Percentiles rank a stretch among this genome's conserved stretches.
phyloP scores from a whole-genome alignment of 2,113 vertebrate genomes.

The sheep (Ovis aries) region ARS-UI_Ramb_v3.0 NC_056059.1:112112001-112112500 shows the following conservation, averaged over 20 bases:
- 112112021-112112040: neutral
- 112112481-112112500: neutral
- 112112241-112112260: neutral
- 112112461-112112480: neutral
- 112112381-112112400: neutral
- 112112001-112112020: neutral
- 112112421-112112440: neutral
- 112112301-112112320: neutral
- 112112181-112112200: neutral
- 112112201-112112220: accelerated
- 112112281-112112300: neutral
- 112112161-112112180: neutral
- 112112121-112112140: accelerated
- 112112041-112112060: neutral
- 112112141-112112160: too few species aligned
- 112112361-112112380: neutral
- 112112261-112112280: neutral
- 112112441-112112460: neutral
- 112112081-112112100: accelerated
- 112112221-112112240: accelerated
- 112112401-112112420: neutral
- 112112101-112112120: accelerated
- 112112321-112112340: constrained; percentile 31
- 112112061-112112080: neutral
- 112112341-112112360: neutral